Evolutionary conservation across 2,797 vertebrate genomes (phyloP), one percentile per base, ranked within the genome.

Genomic region (Apodemus agrarius): DNA sequence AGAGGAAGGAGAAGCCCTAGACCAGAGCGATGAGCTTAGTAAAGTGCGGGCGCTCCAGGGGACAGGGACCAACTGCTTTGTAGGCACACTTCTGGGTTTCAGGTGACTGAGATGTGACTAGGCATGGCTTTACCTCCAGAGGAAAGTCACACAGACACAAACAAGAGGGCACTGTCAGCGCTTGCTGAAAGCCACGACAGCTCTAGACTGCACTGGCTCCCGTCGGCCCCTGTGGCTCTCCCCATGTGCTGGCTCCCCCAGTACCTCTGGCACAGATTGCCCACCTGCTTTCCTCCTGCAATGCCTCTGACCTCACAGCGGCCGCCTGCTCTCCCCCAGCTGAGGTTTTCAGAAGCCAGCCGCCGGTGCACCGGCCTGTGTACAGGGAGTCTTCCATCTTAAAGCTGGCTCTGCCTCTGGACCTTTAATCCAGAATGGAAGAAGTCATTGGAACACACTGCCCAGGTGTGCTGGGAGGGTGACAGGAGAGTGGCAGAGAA

Each of bases 41-140:
- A 3, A 83, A 63, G 19, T 34, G 2, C 5, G 49, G 9, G 9
- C 76, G 59, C 74, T 63, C 65, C 21, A 34, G 9, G 57, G 1
- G 1, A 0, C 11, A 0, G 0, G 1, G 57, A 75, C 34, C 34
- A 24, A 22, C 8, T 2, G 31, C 29, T 0, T 11, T 0, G 12
- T 2, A 6, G 29, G 12, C 14, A 52, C 46, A 0, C 76, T 59
- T 65, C 89, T 72, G 83, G 86, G 52, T 10, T 14, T n/a, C 89
- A 16, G 24, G 49, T 57, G 86, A 21, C 46, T 5, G 13, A 40
- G n/a, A 9, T 34, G 2, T 52, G 6, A 74, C 49, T 57, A 9
- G 75, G 13, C 43, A 2, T 8, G 37, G 21, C 0, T 26, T 46
- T 22, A 16, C 43, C 57, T 54, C 81, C n/a, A 19, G 4, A 57